These are phyloP conservation scores for Sicus ferrugineus DNA, from an alignment of 2,888 invertebrate species.

Conservation along the genomic window DNA sequence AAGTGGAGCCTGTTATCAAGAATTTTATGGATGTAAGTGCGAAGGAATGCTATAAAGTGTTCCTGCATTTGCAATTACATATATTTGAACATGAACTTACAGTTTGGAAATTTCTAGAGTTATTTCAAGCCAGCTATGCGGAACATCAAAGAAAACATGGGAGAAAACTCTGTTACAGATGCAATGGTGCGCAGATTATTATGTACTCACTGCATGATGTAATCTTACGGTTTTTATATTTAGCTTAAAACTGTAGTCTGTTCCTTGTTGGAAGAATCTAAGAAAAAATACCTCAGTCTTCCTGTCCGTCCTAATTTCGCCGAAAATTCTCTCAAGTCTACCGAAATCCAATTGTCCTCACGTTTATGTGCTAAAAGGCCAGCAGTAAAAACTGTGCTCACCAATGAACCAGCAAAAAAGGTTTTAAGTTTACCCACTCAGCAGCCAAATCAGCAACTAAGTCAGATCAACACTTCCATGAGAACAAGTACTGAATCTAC, in stretches of 20 bases:
- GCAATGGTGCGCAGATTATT: constrained; percentile 64
- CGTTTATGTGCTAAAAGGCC: constrained; percentile 54
- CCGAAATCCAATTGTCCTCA: not conserved
- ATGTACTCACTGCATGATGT: not conserved
- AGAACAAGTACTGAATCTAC: not conserved
- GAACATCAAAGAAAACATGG: constrained; percentile 71
- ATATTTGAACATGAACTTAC: not conserved
- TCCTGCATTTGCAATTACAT: too few species aligned
- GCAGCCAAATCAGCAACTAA: not conserved
- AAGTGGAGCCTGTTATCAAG: constrained; percentile 69
- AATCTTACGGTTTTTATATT: too few species aligned
- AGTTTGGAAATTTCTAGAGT: constrained; percentile 65
- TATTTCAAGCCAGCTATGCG: constrained; percentile 71
- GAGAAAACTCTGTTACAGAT: constrained; percentile 68
- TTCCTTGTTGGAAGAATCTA: constrained; percentile 61
- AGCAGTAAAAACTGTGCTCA: constrained; percentile 42
- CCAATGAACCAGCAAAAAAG: constrained; percentile 43
- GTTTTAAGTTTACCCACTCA: not conserved
- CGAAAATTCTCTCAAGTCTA: not conserved
- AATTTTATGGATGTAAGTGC: constrained; percentile 69
- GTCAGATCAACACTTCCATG: not conserved
- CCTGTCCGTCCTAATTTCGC: constrained; percentile 42
- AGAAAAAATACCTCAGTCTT: constrained; percentile 59
- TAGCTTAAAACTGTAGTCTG: constrained; percentile 63
- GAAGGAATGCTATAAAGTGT: too few species aligned